Percentiles rank a stretch among this genome's conserved stretches.
Conservation (phyloP, 2,113 vertebrate species). For the Rallus limicola region DNA sequence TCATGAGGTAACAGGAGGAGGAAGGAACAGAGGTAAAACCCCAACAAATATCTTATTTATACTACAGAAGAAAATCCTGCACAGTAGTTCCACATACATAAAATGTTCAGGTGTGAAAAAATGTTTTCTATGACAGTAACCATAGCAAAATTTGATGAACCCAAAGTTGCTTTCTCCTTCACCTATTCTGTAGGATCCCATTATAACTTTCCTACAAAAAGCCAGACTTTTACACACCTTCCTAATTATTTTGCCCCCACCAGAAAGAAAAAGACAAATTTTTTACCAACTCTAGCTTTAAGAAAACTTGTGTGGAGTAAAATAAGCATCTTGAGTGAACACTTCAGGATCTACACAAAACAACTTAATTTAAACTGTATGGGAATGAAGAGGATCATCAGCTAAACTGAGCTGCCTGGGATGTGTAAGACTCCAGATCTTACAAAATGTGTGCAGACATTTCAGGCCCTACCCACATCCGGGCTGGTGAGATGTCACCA, state of each 20-base stretch:
- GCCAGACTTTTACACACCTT: background rate
- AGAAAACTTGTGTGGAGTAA: background rate
- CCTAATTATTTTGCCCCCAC: background rate
- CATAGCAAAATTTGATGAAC: background rate
- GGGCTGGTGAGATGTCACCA: background rate
- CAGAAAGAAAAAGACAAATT: background rate
- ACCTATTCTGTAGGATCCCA: background rate
- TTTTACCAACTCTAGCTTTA: background rate
- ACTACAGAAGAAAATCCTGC: background rate
- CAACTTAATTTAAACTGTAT: background rate
- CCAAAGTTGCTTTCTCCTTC: background rate
- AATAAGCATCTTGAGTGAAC: background rate
- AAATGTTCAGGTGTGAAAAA: background rate
- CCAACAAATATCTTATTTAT: conserved; percentile 1
- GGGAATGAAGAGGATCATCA: background rate
- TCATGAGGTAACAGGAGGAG: conserved; percentile 2
- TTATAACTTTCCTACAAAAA: background rate
- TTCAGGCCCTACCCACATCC: background rate
- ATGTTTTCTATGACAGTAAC: background rate
- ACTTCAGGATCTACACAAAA: background rate
- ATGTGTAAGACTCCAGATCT: background rate
- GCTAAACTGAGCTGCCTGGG: background rate
- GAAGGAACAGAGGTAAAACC: conserved; percentile 29
- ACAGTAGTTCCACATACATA: background rate
- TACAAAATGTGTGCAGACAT: background rate